Base-by-base conservation (phyloP, 2,113 vertebrate species). In the Phalacrocorax pelagicus region DNA sequence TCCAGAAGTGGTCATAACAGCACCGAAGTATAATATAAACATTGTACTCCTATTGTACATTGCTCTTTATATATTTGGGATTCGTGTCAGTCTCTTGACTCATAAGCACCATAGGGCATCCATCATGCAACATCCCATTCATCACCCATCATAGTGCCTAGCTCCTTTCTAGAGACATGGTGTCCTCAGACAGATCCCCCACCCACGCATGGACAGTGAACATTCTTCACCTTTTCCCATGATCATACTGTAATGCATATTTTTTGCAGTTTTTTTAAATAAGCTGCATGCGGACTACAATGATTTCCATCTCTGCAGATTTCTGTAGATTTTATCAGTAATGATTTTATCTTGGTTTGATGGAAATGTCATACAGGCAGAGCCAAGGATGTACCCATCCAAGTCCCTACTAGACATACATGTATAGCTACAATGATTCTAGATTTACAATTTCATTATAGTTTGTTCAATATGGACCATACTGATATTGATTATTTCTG, bases 131-230 rank as follows among this genome's bases (percentile, higher is more conserved):
- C 22, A 36, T 4, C 6, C 24, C 47, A 11, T 70, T 80, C 51
- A 52, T 40, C 40, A 86, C 7, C 13, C 13, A n/a, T 30, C 20
- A 29, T 10, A 73, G 15, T 6, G 6, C 23, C 21, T 9, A 36
- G 13, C 4, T 66, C 6, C 54, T 34, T 77, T 77, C 62, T 24
- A 42, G 44, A 75, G 23, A 8, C 6, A 15, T 0, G 1, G 5
- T 21, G 24, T 57, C 49, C 40, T 24, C 30, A 20, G 62, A 30
- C 10, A 65, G n/a, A 57, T 12, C 4, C 15, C 10, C 3, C 10
- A 26, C 2, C 24, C 19, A 4, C 3, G 3, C 26, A 73, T 0
- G 0, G 6, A 29, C 34, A 58, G 5, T 32, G 19, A 71, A 4
- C 8, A 27, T 57, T n/a, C 58, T 65, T 42, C 1, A 0, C 16